Base-by-base conservation (phyloP, 2,113 vertebrate genomes). In the Neotoma lepida region DNA sequence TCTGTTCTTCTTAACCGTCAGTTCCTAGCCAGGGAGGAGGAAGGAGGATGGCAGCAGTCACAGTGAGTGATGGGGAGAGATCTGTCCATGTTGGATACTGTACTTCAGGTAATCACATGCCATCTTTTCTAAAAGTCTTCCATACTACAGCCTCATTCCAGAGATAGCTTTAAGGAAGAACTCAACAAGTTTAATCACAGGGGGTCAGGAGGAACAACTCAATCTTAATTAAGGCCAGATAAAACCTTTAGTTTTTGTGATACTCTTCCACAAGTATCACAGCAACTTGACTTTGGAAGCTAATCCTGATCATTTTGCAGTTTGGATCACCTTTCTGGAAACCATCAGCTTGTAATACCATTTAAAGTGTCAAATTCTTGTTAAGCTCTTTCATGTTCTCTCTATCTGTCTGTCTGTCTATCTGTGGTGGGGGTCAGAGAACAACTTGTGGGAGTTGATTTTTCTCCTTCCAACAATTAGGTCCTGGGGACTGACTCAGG, bases 341-440 rank as follows among this genome's bases (percentile, higher is more conserved):
- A 92, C 14, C n/a, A 88, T 56, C 2, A 89, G 78, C 28, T 89
- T 73, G 20, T 74, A 91, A 88, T 30, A 46, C 3, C 20, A 54
- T 41, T 82, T 20, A 85, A 80, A 95, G 73, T 10, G 87, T 86
- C 35, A 93, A 93, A 91, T 93, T 86, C 7, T 90, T 86, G 87
- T 66, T 49, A 77, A 76, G 41, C 15, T 61, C 78, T 82, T 81
- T 82, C n/a, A 41, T 41, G 54, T 17, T 61, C 35, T 58, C 1
- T 35, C 46, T n/a, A 13, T 66, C 15, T n/a, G 33, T 64, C 63
- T 64, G 30, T 68, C 33, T 68, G 66, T 70, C 61, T 63, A 14
- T 26, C 39, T 63, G 80, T 56, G 24, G 54, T 82, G 6, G 22
- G 26, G 14, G 46, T 80, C 77, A 80, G 33, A 80, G 46, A 51